Percentiles rank a stretch among this genome's conserved stretches.
Conservation (phyloP, 2,797 vertebrate species). For the Chanos chanos region DNA sequence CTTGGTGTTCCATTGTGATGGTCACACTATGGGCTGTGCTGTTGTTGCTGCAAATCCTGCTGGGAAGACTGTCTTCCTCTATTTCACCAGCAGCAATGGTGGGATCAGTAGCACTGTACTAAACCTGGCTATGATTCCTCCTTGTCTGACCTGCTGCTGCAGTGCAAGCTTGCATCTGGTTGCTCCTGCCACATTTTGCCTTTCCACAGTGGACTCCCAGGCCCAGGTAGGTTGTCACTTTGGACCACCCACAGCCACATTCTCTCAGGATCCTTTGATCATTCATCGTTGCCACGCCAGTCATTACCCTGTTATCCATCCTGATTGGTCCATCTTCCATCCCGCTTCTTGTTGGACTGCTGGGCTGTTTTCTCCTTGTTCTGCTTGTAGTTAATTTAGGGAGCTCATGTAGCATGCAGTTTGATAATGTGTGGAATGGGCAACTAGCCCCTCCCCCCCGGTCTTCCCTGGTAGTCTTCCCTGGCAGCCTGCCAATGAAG, state of each 20-base stretch:
- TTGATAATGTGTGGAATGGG: background rate
- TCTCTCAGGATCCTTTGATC: background rate
- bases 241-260: conserved; percentile 2
- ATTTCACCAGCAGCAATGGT: background rate
- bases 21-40: background rate
- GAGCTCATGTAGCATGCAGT: background rate
- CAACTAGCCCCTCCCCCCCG: conserved; percentile 29
- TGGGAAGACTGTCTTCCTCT: conserved; percentile 1
- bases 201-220: conserved; percentile 12
- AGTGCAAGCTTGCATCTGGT: conserved; percentile 36
- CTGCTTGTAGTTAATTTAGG: conserved; percentile 11
- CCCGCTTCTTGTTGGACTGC: conserved; percentile 2
- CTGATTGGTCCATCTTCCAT: conserved; percentile 28
- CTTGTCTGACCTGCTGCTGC: conserved; percentile 20
- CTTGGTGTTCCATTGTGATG: background rate
- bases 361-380: background rate
- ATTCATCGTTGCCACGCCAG: background rate
- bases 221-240: background rate
- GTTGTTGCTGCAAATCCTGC: background rate
- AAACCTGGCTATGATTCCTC: conserved; percentile 8
- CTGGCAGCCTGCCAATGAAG: conserved; percentile 23
- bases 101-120: conserved; percentile 7
- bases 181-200: conserved; percentile 3
- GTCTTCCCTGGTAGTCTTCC: conserved; percentile 33
- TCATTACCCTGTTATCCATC: conserved; percentile 5